Evolutionary conservation across 2,888 invertebrate genomes (phyloP), one percentile per base, ranked within the genome.

Genomic region (Lypha dubia): DNA sequence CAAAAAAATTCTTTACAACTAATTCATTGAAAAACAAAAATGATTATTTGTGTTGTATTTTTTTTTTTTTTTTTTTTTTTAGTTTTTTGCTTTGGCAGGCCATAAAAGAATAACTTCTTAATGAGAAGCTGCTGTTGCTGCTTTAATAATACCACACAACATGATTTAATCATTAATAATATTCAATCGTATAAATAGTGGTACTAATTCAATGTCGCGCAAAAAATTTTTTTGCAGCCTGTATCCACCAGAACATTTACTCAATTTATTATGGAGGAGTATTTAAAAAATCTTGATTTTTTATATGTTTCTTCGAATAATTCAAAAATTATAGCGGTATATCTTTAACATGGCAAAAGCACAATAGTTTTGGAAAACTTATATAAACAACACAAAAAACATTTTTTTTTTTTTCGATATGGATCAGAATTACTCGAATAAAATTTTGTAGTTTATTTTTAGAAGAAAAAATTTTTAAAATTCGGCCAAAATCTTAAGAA

Each of bases 91-190:
- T 46, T 44, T 17, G 17, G 4, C 46, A 58, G 58, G 3, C 17
- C 46, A 46, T 56, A 24, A 67, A 46, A 53, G 70, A 79, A 44
- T 53, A 35, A 38, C 9, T 56, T 71, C 49, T 20, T 49, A 44
- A 44, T 44, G n/a, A n/a, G 28, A 44, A 8, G 1, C 41, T 11
- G 28, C 3, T 22, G 7, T 11, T 32, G 22, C 7, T 17, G 7
- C 28, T 2, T n/a, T n/a, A n/a, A 62, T 3, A 38, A 67, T 38
- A 70, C 53, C 65, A 77, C 65, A 77, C 15, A 65, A 74, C 73
- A 68, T 83, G 71, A 83, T 65, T 83, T 44, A 44, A 17, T 38
- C n/a, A 20, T 20, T 49, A 17, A 53, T n/a, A 38, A 53, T 22
- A 22, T 22, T 22, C 51, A 22, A 51, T 13, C 51, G 51, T 11